These are phyloP conservation scores for Mamestra brassicae DNA, from an alignment of 2,888 invertebrate genomes.

Conservation along the genomic window DNA sequence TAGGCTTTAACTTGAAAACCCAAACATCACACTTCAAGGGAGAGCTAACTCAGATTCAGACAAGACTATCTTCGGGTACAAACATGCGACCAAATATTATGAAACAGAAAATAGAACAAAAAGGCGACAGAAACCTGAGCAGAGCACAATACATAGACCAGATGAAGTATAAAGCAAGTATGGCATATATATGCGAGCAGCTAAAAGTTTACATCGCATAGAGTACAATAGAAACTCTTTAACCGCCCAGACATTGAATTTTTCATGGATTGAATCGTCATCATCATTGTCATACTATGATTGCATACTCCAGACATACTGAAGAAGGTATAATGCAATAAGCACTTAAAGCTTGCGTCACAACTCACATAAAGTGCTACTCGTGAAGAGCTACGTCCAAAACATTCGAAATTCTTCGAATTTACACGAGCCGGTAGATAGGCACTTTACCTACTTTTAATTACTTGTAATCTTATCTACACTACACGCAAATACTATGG, in stretches of 20 bases:
- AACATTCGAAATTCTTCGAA: slow-evolving; percentile 35
- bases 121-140: background rate
- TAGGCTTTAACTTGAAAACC: background rate
- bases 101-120: background rate
- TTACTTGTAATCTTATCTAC: slow-evolving; percentile 54
- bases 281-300: slow-evolving; percentile 6
- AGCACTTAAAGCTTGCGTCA: slow-evolving; percentile 29
- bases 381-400: slow-evolving; percentile 11
- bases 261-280: background rate
- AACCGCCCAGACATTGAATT: no score
- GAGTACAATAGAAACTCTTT: slow-evolving; percentile 1
- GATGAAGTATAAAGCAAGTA: background rate
- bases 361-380: slow-evolving; percentile 8
- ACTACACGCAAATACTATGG: slow-evolving; percentile 26
- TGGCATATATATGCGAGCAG: background rate
- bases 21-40: background rate
- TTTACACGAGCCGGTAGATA: slow-evolving; percentile 24
- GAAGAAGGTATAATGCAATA: slow-evolving; percentile 13
- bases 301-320: background rate
- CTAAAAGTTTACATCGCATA: background rate
- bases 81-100: background rate
- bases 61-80: no score
- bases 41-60: background rate
- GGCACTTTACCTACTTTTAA: slow-evolving; percentile 43
- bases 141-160: background rate